Evolutionary conservation across 2,888 invertebrate species (phyloP), one percentile per base, ranked within the genome.

Genomic region (Tenthredo livida): DNA sequence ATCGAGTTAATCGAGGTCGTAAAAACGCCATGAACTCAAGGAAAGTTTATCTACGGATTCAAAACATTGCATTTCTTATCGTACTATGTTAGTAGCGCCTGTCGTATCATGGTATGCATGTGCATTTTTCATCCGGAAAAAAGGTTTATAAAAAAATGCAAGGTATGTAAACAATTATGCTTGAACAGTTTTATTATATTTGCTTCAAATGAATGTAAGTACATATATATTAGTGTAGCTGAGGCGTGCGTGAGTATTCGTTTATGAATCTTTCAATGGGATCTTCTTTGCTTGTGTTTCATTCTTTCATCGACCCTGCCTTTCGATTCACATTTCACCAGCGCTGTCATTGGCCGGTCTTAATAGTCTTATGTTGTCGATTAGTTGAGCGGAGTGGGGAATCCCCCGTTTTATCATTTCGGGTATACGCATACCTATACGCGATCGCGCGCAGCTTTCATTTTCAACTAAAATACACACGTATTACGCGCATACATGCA

Each of bases 301-400:
- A 37, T 7, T 70, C 9, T n/a, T 37, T 70, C n/a, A 37, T 70
- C 33, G 37, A 29, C 70, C 70, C 70, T 43, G 40, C 40, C 21
- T 33, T 17, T 67, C 25, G 67, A 67, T 33, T 29, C 37, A n/a
- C 75, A 47, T 54, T 47, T 47, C 37, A n/a, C 72, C 29, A 65
- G n/a, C 72, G 43, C 73, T 21, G 70, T 43, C 1, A 73, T 47
- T 73, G 73, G 73, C 21, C 2, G 43, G 25, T 21, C 33, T 33
- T 33, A 0, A 33, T 33, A 33, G 33, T 33, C 33, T 33, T 33
- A 33, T 33, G 33, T 33, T 43, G 9, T 43, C 47, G 25, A 43
- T 40, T 21, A n/a, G 75, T 17, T 47, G 9, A 21, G 21, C 33
- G 77, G 77, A 77, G 77, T 77, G 77, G 77, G 77, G 77, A 77